Conservation (phyloP, 2,113 vertebrate species). For the Oostethus manadensis region DNA sequence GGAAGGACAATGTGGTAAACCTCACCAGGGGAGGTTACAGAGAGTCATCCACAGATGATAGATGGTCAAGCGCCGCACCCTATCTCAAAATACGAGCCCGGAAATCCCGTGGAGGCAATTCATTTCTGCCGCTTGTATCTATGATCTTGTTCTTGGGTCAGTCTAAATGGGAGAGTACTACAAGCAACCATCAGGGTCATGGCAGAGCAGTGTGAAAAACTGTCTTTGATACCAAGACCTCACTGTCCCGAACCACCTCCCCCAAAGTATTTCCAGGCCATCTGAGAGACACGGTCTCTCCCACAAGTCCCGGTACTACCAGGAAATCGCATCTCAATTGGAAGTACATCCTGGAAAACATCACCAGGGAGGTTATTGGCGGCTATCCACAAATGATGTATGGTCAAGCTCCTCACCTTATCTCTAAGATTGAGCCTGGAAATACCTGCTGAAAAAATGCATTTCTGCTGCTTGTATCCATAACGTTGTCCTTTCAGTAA, state of each 20-base stretch:
- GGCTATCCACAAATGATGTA: background rate
- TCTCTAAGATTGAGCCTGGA: background rate
- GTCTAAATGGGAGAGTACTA: background rate
- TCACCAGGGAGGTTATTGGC: background rate
- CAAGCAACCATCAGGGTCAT: background rate
- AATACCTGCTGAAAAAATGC: background rate
- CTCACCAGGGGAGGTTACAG: background rate
- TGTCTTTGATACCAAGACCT: no score
- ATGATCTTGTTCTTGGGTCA: background rate
- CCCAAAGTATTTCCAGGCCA: background rate
- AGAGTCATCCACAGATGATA: background rate
- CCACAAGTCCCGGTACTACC: background rate
- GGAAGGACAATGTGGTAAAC: background rate
- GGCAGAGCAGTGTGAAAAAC: no score
- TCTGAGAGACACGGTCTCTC: background rate
- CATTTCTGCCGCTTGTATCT: background rate
- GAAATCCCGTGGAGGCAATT: background rate
- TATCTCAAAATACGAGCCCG: background rate
- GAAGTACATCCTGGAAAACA: background rate
- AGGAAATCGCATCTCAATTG: background rate
- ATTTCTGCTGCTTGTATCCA: background rate
- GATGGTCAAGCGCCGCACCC: background rate
- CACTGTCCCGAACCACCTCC: no score
- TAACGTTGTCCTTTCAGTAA: background rate
- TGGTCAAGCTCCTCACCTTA: background rate